Conservation (phyloP, 2,113 vertebrate species). For the Cottus gobio region DNA sequence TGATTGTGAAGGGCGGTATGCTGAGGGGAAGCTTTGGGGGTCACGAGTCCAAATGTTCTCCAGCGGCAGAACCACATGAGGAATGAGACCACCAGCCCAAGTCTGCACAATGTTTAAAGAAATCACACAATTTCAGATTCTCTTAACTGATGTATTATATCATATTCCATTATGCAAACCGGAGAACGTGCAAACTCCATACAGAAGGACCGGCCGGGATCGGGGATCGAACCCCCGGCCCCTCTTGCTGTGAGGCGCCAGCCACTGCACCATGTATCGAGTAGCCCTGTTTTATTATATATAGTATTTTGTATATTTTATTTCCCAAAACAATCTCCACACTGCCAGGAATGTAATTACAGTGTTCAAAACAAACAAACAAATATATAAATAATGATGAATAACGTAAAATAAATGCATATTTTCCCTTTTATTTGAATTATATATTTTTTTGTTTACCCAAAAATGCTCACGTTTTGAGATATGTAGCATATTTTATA, state of each 20-base stretch:
- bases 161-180: too few relatives aligned
- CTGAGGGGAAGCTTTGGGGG: neutral
- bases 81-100: neutral
- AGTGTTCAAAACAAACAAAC: neutral
- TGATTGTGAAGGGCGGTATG: neutral
- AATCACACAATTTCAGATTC: neutral
- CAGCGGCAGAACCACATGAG: neutral
- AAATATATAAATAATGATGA: neutral
- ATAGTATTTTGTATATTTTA: neutral
- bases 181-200: too few relatives aligned
- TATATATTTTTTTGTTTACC: neutral
- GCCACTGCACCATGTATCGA: too few relatives aligned
- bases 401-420: neutral
- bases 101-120: neutral
- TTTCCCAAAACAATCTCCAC: neutral
- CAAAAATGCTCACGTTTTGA: neutral
- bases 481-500: neutral
- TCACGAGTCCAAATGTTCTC: neutral
- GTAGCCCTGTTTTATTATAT: neutral
- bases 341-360: neutral
- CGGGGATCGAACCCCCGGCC: too few relatives aligned
- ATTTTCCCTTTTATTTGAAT: neutral
- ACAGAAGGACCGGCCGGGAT: too few relatives aligned
- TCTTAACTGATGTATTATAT: neutral
- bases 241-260: too few relatives aligned